These are phyloP conservation scores for Phanerotoma sp. DNA, from an alignment of 2,888 invertebrate genomes.

Conservation along the genomic window DNA sequence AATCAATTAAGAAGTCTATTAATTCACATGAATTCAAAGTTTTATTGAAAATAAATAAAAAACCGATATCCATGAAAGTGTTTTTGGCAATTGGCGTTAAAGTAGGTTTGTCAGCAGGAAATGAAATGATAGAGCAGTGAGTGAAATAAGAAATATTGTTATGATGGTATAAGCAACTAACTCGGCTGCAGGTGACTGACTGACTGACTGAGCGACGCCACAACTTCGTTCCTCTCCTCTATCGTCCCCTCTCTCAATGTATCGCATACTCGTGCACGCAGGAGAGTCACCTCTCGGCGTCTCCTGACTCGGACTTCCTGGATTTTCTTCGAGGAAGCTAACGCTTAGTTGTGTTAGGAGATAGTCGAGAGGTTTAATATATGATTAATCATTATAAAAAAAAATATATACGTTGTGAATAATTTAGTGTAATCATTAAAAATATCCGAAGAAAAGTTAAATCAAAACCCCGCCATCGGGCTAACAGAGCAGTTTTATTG, in stretches of 20 bases:
- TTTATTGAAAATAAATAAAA: too few relatives aligned
- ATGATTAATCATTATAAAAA: background rate
- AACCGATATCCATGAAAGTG: too few relatives aligned
- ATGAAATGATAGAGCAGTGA: background rate
- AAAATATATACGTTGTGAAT: too few relatives aligned
- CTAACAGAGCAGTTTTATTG: slow-evolving; percentile 32
- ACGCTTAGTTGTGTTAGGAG: background rate
- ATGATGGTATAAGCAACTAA: background rate
- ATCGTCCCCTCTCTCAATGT: slow-evolving; percentile 10
- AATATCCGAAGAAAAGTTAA: background rate
- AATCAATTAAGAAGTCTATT: too few relatives aligned
- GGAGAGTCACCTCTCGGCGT: slow-evolving; percentile 24
- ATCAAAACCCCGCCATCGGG: slow-evolving; percentile 16
- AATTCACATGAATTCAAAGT: too few relatives aligned
- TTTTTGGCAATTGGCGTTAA: too few relatives aligned
- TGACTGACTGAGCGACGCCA: slow-evolving; percentile 32
- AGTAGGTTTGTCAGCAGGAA: background rate
- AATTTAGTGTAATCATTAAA: slow-evolving; percentile 3
- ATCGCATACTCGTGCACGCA: slow-evolving; percentile 21
- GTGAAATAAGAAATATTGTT: background rate
- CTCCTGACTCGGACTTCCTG: slow-evolving; percentile 19
- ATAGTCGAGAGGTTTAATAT: background rate
- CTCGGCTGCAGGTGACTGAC: slow-evolving; percentile 42
- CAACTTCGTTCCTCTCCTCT: slow-evolving; percentile 22
- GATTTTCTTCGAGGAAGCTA: slow-evolving; percentile 11